Base-by-base conservation (phyloP, 2,797 vertebrate species). In the Acrocephalus scirpaceus region DNA sequence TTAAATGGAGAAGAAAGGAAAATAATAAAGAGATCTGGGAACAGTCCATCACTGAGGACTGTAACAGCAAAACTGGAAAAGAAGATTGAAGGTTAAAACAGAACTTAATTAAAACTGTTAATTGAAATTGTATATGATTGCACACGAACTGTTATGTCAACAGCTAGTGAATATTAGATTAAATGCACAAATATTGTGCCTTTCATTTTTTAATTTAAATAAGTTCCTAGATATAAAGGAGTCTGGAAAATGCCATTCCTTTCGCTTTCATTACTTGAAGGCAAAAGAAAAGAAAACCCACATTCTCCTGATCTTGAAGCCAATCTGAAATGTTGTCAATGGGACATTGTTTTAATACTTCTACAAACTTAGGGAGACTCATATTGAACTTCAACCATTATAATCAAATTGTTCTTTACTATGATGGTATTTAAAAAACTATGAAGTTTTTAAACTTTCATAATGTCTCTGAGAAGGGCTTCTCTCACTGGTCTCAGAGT, bases 61-160 rank as follows among this genome's bases (percentile, higher is more conserved):
- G 42, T 78, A 94, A 67, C 22, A 79, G 54, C 3, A 5, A 21
- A 85, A 74, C 44, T 51, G 7, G 51, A 92, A 85, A 30, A 88
- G 23, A 85, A 94, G 50, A 79, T 0, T 73, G 62, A 88, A 82
- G 29, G 27, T 61, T 88, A 66, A 79, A 92, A 47, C 26, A 69
- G 22, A 12, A 67, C 53, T 88, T 92, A 90, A 88, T 84, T 77
- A 91, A 86, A 96, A 82, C 45, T 83, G 74, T 91, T 88, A 88
- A 93, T 69, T 94, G 76, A 88, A 93, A 94, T 65, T 42, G 42
- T 64, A 42, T 70, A 53, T 42, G 90, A 78, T 51, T 85, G 40
- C 40, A 56, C 19, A 88, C 64, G 11, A 90, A 69, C 13, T 34
- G 6, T 78, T 93, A 77, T 60, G 42, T 83, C 54, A 92, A 86